Evolutionary conservation across 2,797 vertebrate genomes (phyloP), one percentile per base, ranked within the genome.

Genomic region (Pterois miles): DNA sequence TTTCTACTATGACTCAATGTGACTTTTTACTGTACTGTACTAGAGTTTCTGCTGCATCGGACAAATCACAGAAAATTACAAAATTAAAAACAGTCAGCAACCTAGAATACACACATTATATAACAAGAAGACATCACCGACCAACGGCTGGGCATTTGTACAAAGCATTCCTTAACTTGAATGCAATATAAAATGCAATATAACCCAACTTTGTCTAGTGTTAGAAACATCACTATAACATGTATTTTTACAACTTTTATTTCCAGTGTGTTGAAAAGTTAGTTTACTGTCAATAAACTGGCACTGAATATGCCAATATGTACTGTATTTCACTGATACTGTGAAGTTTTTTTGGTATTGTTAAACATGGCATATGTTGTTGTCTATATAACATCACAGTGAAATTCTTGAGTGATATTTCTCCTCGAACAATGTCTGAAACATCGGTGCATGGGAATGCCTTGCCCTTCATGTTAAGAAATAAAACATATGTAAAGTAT

Each of bases 61-160:
- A 68, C 23, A 40, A 40, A 68, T 68, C 52, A 69, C 25, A 29
- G 7, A 5, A 57, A 57, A 69, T 69, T n/a, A n/a, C n/a, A 31
- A 22, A 31, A 57, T 13, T 29, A 11, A 22, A 22, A 31, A 18
- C 12, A 63, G 22, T 62, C 59, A 43, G 9, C 36, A 20, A 29
- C 60, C 36, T 4, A 62, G 36, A 59, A 59, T 34, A 34, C 57
- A 58, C 57, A 60, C 34, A 23, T 36, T 22, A 64, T 18, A 46
- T 29, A 27, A 34, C 18, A 31, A 57, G 25, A 58, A 13, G 56
- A n/a, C 29, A 54, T 6, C 25, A 8, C 52, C 10, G 27, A 60
- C 58, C 31, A 33, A 36, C n/a, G 25, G 20, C 7, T 50, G 63
- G 33, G 6, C 27, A 6, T n/a, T 56, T 14, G 6, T 40, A n/a